Base-by-base conservation (phyloP, 2,113 vertebrate species). In the Gila orcuttii region DNA sequence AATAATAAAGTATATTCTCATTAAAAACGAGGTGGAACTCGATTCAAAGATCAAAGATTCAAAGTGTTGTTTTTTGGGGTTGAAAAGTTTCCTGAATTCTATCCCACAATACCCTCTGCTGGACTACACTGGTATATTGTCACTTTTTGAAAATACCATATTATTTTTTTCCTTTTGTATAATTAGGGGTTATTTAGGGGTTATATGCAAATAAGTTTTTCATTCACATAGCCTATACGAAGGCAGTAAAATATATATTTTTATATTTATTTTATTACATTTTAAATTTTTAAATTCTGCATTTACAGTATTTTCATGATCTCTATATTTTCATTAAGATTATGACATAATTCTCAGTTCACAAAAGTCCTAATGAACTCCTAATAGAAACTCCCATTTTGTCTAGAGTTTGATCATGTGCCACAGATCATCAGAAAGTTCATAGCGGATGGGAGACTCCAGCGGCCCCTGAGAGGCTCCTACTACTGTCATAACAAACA, bases 41-140 rank as follows among this genome's bases (percentile, higher is more conserved):
- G 47, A 23, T 9, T 4, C 3, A 15, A 21, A 59, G 23, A 2
- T 31, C n/a, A n/a, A n/a, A n/a, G n/a, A n/a, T n/a, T n/a, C n/a
- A 17, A 73, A 42, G 3, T 21, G 3, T 5, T 57, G 3, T 39
- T 6, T 23, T 21, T 39, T 21, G 36, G 11, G 21, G 39, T 74
- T 21, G 23, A 2, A 52, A 39, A 59, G 17, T 25, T 31, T 73
- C 3, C 8, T 23, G 17, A 25, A 11, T 3, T 19, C 68, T 47
- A 77, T 69, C 60, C 9, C 9, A 77, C 50, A 85, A 42, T 62
- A 55, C 87, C 39, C 36, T 73, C 28, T 71, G 47, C 36, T 71
- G 79, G 77, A 31, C 2, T n/a, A 83, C 39, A 82, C 33, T 60
- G 31, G 21, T 23, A 23, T 39, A 11, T 21, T 39, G 33, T 71